Evolutionary conservation across 2,113 vertebrate species (phyloP).

Genomic region (Lophotis ruficrista): DNA sequence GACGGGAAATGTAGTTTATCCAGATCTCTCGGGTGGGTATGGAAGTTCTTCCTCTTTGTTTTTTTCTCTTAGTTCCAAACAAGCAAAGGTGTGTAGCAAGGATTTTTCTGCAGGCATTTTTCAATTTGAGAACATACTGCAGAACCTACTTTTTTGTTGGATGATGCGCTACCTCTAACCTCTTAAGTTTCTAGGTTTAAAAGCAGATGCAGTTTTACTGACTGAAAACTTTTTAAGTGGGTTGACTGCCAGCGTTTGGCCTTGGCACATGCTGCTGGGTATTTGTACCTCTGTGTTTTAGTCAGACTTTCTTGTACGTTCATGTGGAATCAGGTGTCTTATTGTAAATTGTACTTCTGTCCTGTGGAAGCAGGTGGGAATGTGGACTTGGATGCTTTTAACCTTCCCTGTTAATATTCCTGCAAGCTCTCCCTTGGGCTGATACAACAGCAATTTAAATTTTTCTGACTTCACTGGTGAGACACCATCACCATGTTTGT

Average conservation of each 20-base stretch:
- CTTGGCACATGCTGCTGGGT: background rate
- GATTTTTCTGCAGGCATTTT: background rate
- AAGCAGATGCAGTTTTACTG: background rate
- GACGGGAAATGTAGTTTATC: background rate
- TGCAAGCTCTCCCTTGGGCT: background rate
- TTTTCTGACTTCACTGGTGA: background rate
- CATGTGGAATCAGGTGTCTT: background rate
- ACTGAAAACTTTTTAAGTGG: background rate
- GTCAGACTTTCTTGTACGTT: background rate
- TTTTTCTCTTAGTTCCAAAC: background rate
- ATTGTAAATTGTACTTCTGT: background rate
- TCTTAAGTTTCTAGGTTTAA: background rate
- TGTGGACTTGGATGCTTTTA: background rate
- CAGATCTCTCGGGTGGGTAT: background rate
- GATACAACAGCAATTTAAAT: background rate
- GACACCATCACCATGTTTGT: accelerated
- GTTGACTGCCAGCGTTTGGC: background rate
- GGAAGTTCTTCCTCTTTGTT: background rate
- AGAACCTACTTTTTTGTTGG: background rate
- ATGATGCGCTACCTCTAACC: background rate
- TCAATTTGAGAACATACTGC: background rate
- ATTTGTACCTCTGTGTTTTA: background rate
- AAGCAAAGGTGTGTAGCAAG: background rate
- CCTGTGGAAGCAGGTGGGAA: background rate
- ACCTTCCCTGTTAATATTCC: background rate